A percentile compares a stretch with the other conserved stretches of the same genome.
Conservation (phyloP, 2,797 vertebrate genomes). For the Cossypha niveicapilla region DNA sequence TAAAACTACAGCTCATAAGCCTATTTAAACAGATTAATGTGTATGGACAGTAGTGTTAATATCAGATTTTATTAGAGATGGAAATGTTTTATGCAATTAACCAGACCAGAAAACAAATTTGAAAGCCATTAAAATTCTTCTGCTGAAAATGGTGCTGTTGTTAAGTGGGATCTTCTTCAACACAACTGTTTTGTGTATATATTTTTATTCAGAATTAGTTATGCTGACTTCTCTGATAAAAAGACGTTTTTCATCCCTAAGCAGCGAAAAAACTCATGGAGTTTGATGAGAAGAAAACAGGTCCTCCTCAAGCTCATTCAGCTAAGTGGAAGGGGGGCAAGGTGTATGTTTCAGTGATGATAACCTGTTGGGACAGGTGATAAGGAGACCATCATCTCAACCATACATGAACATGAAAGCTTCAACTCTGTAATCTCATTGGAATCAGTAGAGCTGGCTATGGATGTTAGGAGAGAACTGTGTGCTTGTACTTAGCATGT, state of each 20-base stretch:
- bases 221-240: neutral
- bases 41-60: neutral
- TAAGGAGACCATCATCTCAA: neutral
- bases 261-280: neutral
- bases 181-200: neutral
- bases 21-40: neutral
- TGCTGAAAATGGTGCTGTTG: neutral
- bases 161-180: neutral
- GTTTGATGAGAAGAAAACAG: neutral
- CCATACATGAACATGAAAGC: neutral
- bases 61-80: neutral
- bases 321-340: neutral
- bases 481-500: neutral
- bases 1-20: neutral
- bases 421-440: neutral
- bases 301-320: neutral
- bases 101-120: neutral
- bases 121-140: neutral
- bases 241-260: neutral
- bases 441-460: neutral
- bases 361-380: neutral
- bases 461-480: neutral
- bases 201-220: neutral
- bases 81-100: neutral
- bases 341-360: neutral